phyloP scores from a whole-genome alignment of 2,888 invertebrate species.

The Copidosoma aretas region DNA sequence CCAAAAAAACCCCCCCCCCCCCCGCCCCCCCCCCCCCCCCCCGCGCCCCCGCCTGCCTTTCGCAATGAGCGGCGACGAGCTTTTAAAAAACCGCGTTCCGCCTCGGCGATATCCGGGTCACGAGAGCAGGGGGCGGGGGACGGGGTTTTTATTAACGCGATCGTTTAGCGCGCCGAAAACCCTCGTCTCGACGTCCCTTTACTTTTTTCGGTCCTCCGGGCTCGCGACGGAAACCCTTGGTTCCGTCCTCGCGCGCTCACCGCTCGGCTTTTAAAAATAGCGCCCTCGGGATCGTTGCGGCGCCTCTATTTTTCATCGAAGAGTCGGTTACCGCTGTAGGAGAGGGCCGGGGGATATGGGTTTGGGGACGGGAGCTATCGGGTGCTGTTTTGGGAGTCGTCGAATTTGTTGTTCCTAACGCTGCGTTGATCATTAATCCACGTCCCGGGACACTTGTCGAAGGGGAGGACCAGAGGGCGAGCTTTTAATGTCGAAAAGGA shows the following conservation, averaged over 20 bases:
- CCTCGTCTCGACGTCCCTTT: conserved; percentile 3
- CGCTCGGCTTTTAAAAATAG: conserved; percentile 22
- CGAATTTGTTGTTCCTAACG: conserved; percentile 16
- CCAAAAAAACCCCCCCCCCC: conserved; percentile 8
- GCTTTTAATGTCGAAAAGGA: no score
- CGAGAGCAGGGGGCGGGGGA: neutral
- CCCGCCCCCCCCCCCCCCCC: no score
- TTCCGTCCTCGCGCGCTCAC: neutral
- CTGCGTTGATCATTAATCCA: no score
- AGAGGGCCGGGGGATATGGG: conserved; percentile 15
- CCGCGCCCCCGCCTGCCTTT: conserved; percentile 23
- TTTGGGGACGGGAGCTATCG: conserved; percentile 8
- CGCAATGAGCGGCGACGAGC: no score
- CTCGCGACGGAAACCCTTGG: neutral
- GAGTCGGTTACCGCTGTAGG: conserved; percentile 28
- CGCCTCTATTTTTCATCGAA: conserved; percentile 7
- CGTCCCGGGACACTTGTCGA: no score
- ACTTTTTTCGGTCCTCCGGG: neutral
- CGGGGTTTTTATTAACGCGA: conserved; percentile 23
- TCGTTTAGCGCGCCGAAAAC: conserved; percentile 19
- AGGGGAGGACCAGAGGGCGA: no score
- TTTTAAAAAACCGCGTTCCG: conserved; percentile 17
- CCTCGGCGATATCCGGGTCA: no score
- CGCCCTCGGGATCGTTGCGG: no score
- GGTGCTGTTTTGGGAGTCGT: conserved; percentile 39